A percentile compares a stretch with the other conserved stretches of the same genome.
Evolutionary conservation across 35 echinoderm and acorn worm genomes (phyloP).

Genomic region (Ptychodera flava): DNA sequence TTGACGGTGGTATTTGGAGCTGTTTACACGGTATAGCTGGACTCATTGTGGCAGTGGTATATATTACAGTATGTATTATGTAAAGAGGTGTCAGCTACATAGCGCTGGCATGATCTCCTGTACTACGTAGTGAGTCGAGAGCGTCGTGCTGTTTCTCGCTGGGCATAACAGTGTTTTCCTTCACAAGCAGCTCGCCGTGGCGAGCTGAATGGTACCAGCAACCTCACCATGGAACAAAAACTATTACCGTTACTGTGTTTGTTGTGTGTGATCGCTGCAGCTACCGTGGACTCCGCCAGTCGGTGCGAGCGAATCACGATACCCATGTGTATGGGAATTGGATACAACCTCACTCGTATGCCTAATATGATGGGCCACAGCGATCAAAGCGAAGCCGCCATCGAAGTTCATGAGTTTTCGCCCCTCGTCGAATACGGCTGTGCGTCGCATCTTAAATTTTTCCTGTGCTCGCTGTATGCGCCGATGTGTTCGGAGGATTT

Average conservation of each 20-base stretch:
- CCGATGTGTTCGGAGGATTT: slow-evolving; percentile 89
- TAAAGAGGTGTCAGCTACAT: not conserved
- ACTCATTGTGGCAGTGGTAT: not conserved
- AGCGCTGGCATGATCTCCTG: not conserved
- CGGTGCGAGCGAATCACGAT: slow-evolving; percentile 87
- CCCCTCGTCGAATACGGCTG: slow-evolving; percentile 87
- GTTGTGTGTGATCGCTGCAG: not conserved
- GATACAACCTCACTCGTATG: slow-evolving; percentile 93
- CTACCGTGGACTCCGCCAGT: not conserved
- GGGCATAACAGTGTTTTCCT: not conserved
- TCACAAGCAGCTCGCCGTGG: not conserved
- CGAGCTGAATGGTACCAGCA: not conserved
- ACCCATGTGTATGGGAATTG: slow-evolving; percentile 91
- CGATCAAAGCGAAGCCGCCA: slow-evolving; percentile 74
- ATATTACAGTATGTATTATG: not conserved
- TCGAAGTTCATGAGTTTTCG: slow-evolving; percentile 83
- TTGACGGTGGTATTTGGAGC: not conserved
- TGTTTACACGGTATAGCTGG: not conserved
- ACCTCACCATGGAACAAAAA: not conserved
- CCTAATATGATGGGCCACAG: slow-evolving; percentile 83
- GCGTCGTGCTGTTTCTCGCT: not conserved
- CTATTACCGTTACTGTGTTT: not conserved
- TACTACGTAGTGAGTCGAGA: not conserved
- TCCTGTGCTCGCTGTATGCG: slow-evolving; percentile 88
- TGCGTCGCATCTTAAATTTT: slow-evolving; percentile 76